phyloP scores from a whole-genome alignment of 2,113 vertebrate genomes.

The Grallaria varia region DNA sequence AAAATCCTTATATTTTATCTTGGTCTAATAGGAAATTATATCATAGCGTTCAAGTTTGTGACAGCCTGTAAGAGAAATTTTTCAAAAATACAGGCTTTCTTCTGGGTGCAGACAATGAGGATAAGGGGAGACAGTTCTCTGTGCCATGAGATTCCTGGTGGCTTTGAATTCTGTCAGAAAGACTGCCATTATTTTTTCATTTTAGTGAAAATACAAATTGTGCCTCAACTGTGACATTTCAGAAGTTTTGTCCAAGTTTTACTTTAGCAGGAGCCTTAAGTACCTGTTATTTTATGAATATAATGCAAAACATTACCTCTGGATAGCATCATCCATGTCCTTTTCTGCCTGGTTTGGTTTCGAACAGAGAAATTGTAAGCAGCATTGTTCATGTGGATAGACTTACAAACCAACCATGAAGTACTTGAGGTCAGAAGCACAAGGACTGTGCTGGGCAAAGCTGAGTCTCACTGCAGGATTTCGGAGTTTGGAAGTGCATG shows the following conservation, averaged over 20 bases:
- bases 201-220: background rate
- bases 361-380: background rate
- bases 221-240: background rate
- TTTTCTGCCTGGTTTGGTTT: background rate
- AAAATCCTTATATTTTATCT: background rate
- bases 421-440: background rate
- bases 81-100: background rate
- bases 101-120: background rate
- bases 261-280: background rate
- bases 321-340: background rate
- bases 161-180: background rate
- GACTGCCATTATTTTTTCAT: background rate
- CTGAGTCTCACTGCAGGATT: background rate
- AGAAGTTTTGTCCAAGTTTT: background rate
- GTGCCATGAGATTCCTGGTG: background rate
- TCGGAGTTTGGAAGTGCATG: rapidly evolving
- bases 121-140: background rate
- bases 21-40: background rate
- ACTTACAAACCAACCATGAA: background rate
- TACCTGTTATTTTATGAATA: background rate
- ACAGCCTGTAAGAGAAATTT: background rate
- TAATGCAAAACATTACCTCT: background rate
- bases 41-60: background rate
- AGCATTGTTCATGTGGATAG: background rate
- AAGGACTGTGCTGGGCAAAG: background rate